These are phyloP conservation scores for Galendromus occidentalis DNA, from an alignment of 1,140 invertebrate species.

Conservation along the genomic window DNA sequence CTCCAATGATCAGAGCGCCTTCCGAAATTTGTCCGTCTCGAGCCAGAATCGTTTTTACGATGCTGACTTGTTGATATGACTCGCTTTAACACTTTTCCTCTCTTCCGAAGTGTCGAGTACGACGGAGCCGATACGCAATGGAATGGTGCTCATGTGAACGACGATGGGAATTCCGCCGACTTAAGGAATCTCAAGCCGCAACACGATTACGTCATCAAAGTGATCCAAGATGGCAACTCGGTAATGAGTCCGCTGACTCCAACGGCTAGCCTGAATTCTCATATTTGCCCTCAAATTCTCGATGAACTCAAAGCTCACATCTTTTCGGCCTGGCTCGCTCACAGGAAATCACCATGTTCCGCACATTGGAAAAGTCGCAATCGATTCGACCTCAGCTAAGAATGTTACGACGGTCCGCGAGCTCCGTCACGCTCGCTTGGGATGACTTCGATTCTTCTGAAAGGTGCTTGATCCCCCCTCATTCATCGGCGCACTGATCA, in stretches of 20 bases:
- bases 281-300: not conserved
- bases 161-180: not conserved
- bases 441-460: slow-evolving; percentile 26
- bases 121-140: not conserved
- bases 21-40: not conserved
- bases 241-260: not conserved
- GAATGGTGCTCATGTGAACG: not conserved
- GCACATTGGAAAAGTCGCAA: slow-evolving; percentile 2
- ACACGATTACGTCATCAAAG: not conserved
- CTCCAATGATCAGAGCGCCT: not conserved
- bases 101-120: not conserved
- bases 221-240: not conserved
- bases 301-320: not conserved
- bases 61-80: not conserved
- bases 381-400: slow-evolving; percentile 20
- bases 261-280: not conserved
- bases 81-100: not conserved
- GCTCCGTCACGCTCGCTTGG: slow-evolving; percentile 25
- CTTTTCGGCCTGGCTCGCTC: not conserved
- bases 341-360: slow-evolving; percentile 3
- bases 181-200: not conserved
- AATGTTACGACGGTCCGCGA: slow-evolving; percentile 23
- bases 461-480: slow-evolving; percentile 16
- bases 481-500: no score
- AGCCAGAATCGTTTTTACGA: not conserved